Base-by-base conservation (phyloP, 2,113 vertebrate genomes). In the Pseudorasbora parva region DNA sequence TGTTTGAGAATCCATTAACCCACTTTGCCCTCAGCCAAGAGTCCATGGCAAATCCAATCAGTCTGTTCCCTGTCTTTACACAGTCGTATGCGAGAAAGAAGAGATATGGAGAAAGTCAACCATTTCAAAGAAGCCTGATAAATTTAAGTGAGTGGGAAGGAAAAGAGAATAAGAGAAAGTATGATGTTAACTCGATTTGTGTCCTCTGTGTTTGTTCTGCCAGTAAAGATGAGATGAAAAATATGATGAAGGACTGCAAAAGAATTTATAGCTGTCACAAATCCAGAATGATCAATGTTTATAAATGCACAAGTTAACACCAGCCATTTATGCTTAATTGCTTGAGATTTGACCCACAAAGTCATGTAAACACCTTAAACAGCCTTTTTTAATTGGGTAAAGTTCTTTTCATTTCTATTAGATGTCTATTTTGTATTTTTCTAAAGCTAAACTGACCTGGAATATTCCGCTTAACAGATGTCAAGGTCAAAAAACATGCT, bases 1-100 rank as follows among this genome's bases (percentile, higher is more conserved):
- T 86, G 57, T 85, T 78, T 84, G 74, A 43, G 85, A 86, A 86
- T 83, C 82, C 73, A 87, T 88, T 88, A 88, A 85, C 86, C 81
- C 78, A 68, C 60, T 82, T 83, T 82, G 62, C 80, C 83, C 78
- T 84, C 33, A 81, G 83, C 83, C 47, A 83, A 77, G 71, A 85
- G 82, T 87, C 60, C 25, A 60, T 75, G 49, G 64, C 73, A 85
- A 82, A 84, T 86, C 51, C 86, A 88, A 87, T 88, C 85, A 86
- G 80, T 81, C 84, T 76, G 82, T 51, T 68, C 68, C 57, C 72
- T 76, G 71, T 81, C 76, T 81, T 78, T 71, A 78, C 66, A 76
- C 47, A 51, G 59, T 21, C 73, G 21, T 45, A 62, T 30, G 68
- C 33, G 54, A 60, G 37, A 27, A 45, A 78, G 12, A 78, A 19